phyloP scores from a whole-genome alignment of 2,113 vertebrate species.

The Mastomys coucha region DNA sequence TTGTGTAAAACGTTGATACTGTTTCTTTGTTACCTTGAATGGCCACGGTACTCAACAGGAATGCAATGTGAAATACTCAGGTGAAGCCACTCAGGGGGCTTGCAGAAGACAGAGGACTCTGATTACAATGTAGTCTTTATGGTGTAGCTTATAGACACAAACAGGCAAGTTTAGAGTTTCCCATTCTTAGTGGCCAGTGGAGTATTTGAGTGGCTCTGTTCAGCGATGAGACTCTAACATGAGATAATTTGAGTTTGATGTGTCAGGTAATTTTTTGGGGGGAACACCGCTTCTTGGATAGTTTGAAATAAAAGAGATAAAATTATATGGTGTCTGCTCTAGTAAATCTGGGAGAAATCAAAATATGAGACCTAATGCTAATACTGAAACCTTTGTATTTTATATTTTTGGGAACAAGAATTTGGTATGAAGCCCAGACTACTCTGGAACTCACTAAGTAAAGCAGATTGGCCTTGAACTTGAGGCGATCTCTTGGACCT shows the following conservation, averaged over 20 bases:
- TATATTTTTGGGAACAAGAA: neutral
- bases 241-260: slow-evolving; percentile 21
- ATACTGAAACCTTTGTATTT: neutral
- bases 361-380: neutral
- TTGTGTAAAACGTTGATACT: slow-evolving; percentile 25
- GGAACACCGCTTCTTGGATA: neutral
- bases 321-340: neutral
- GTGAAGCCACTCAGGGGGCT: neutral
- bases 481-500: neutral
- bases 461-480: neutral
- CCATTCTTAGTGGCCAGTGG: neutral
- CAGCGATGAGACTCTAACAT: neutral
- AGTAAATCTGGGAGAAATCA: slow-evolving; percentile 39
- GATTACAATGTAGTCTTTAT: neutral
- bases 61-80: neutral
- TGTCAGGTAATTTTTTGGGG: neutral
- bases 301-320: slow-evolving; percentile 37
- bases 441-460: neutral
- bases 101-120: neutral
- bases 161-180: neutral
- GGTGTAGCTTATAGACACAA: neutral
- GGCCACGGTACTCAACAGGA: neutral
- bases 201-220: slow-evolving; percentile 7
- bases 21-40: neutral
- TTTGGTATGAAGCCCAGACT: neutral